phyloP scores from a whole-genome alignment of 1,140 invertebrate genomes.

The Leptestheria dahalacensis region DNA sequence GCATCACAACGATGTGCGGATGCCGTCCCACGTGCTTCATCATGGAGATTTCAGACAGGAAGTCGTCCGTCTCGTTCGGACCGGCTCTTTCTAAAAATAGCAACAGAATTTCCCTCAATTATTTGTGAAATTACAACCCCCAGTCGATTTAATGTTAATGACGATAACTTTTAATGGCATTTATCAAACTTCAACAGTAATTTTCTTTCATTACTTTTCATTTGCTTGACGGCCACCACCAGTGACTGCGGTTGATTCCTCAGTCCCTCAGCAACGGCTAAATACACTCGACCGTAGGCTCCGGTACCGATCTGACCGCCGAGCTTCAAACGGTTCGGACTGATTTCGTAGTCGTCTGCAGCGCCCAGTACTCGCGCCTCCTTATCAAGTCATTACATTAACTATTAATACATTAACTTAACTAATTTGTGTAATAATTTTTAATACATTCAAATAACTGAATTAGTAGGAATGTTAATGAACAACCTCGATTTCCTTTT shows the following conservation, averaged over 20 bases:
- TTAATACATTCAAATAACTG: too few relatives aligned
- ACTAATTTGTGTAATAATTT: too few relatives aligned
- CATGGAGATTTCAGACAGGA: conserved; percentile 59
- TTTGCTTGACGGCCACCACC: conserved; percentile 53
- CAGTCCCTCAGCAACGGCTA: conserved; percentile 36
- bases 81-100: conserved; percentile 35
- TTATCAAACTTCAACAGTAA: too few relatives aligned
- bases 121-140: too few relatives aligned
- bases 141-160: too few relatives aligned
- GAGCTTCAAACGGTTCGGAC: conserved; percentile 34
- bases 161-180: too few relatives aligned
- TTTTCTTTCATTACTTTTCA: conserved; percentile 36
- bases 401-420: too few relatives aligned
- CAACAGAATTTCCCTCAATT: too few relatives aligned
- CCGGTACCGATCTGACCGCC: conserved; percentile 49
- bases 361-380: background rate
- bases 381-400: too few relatives aligned
- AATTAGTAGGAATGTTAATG: background rate
- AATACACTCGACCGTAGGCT: conserved; percentile 54
- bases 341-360: conserved; percentile 37
- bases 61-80: conserved; percentile 42
- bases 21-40: conserved; percentile 62
- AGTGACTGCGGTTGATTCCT: conserved; percentile 33
- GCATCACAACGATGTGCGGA: conserved; percentile 55
- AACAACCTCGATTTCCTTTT: conserved; percentile 7